A percentile compares a stretch with the other conserved stretches of the same genome.
Conservation (phyloP, 1,140 invertebrate genomes). For the Caligus rogercresseyi region DNA sequence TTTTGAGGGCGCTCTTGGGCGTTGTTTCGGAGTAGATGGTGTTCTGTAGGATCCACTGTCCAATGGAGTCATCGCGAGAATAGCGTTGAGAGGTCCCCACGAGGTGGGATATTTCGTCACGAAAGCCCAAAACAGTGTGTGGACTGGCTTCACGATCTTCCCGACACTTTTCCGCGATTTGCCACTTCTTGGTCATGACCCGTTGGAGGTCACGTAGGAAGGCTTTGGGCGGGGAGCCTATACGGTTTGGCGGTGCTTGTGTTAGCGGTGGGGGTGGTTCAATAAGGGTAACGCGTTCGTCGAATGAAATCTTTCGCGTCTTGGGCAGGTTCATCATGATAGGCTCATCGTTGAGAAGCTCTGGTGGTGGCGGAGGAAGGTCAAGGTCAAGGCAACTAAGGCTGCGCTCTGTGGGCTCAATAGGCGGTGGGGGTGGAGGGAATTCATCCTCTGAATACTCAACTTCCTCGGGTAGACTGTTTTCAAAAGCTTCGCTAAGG, state of each 20-base stretch:
- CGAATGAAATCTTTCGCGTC: conserved; percentile 18
- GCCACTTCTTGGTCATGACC: conserved; percentile 84
- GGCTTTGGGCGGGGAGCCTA: conserved; percentile 49
- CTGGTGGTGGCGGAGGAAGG: conserved; percentile 5
- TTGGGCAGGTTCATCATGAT: not conserved
- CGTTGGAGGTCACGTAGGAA: conserved; percentile 70
- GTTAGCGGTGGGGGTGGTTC: not conserved
- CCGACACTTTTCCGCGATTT: conserved; percentile 76
- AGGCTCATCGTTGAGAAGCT: not conserved
- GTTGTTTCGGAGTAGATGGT: not conserved
- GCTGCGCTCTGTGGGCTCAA: not conserved
- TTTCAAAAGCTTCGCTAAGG: conserved; percentile 5
- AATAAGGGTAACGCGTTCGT: conserved; percentile 17
- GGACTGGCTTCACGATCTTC: conserved; percentile 61
- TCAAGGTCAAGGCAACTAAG: not conserved
- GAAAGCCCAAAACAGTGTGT: conserved; percentile 71
- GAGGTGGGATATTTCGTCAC: conserved; percentile 28
- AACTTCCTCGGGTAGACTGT: not conserved
- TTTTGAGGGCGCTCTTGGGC: not conserved
- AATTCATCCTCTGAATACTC: conserved; percentile 1
- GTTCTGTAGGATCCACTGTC: conserved; percentile 12
- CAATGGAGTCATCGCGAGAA: conserved; percentile 9
- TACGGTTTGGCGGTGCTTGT: conserved; percentile 20
- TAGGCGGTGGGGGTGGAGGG: conserved; percentile 1
- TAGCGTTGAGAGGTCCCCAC: not conserved